phyloP scores from a whole-genome alignment of 2,113 vertebrate species.

The Pangasianodon gigas region DNA sequence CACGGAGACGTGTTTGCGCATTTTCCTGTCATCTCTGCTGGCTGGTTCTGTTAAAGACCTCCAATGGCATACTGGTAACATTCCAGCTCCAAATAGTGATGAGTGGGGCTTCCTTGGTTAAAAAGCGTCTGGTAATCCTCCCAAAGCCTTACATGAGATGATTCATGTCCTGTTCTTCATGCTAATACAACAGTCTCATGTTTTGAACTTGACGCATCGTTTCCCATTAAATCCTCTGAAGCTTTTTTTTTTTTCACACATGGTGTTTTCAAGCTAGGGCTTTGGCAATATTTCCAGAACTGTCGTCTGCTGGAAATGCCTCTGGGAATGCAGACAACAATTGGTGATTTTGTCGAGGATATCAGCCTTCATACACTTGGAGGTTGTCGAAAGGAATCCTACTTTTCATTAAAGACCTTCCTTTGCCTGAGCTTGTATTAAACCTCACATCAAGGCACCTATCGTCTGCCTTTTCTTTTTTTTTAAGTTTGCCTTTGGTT shows the following conservation, averaged over 20 bases:
- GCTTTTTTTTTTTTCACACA: background rate
- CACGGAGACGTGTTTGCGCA: slow-evolving; percentile 23
- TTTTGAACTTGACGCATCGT: slow-evolving; percentile 13
- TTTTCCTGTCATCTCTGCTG: slow-evolving; percentile 23
- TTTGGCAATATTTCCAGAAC: slow-evolving; percentile 24
- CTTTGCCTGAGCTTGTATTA: slow-evolving; percentile 37
- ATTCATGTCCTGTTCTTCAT: slow-evolving; percentile 39
- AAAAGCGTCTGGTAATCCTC: slow-evolving; percentile 36
- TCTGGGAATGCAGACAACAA: slow-evolving; percentile 38
- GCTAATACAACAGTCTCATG: slow-evolving; percentile 15
- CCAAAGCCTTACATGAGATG: slow-evolving; percentile 34
- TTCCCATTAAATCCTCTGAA: slow-evolving; percentile 24
- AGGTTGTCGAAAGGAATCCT: slow-evolving; percentile 44
- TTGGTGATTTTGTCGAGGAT: slow-evolving; percentile 42
- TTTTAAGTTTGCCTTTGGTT: background rate
- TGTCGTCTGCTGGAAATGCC: slow-evolving; percentile 48
- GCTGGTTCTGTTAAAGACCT: slow-evolving; percentile 13
- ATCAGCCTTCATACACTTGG: slow-evolving; percentile 42
- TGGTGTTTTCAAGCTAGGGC: slow-evolving; percentile 34
- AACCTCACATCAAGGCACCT: slow-evolving; percentile 33
- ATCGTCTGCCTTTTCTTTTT: background rate
- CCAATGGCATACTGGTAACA: slow-evolving; percentile 17
- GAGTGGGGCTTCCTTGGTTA: slow-evolving; percentile 13
- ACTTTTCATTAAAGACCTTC: slow-evolving; percentile 25
- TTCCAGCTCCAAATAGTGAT: slow-evolving; percentile 14